Evolutionary conservation across 30 jellyfish, hydroid and myxozoan species (phyloP).

Genomic region (Chironex yamaguchii): DNA sequence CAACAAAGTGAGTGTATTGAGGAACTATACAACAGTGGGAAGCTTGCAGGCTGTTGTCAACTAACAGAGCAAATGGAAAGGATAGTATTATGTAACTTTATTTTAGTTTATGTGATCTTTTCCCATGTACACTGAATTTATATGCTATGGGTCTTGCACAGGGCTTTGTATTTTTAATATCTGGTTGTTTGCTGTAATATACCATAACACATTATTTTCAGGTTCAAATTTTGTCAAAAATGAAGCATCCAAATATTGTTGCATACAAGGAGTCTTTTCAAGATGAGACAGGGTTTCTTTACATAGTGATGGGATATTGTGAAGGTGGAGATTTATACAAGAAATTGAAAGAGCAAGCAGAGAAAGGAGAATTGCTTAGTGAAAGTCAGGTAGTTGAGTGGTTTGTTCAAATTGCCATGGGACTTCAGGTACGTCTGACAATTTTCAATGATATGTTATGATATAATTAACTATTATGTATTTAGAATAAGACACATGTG

Average conservation of each 20-base stretch:
- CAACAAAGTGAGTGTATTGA: slow-evolving; percentile 42
- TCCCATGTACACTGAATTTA: no score
- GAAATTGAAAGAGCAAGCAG: slow-evolving; percentile 88
- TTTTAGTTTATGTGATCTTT: no score
- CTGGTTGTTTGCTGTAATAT: not conserved
- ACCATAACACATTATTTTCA: not conserved
- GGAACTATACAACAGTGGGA: slow-evolving; percentile 51
- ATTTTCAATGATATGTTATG: not conserved
- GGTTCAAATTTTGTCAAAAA: slow-evolving; percentile 93
- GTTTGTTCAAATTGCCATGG: slow-evolving; percentile 99
- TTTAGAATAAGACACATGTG: no score
- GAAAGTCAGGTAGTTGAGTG: slow-evolving; percentile 95
- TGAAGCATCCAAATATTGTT: slow-evolving; percentile 95
- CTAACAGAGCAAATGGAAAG: no score
- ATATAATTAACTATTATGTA: no score
- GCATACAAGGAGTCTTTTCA: slow-evolving; percentile 97
- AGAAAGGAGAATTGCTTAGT: slow-evolving; percentile 65
- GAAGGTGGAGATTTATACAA: slow-evolving; percentile 98
- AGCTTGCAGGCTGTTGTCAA: slow-evolving; percentile 59
- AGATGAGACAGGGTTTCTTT: slow-evolving; percentile 73
- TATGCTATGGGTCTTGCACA: no score
- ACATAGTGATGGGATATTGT: slow-evolving; percentile 97
- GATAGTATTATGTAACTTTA: no score
- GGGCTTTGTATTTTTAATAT: not conserved
- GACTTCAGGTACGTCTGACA: slow-evolving; percentile 74